phyloP scores from a whole-genome alignment of 1,140 invertebrate species.

The Orius insidiosus region DNA sequence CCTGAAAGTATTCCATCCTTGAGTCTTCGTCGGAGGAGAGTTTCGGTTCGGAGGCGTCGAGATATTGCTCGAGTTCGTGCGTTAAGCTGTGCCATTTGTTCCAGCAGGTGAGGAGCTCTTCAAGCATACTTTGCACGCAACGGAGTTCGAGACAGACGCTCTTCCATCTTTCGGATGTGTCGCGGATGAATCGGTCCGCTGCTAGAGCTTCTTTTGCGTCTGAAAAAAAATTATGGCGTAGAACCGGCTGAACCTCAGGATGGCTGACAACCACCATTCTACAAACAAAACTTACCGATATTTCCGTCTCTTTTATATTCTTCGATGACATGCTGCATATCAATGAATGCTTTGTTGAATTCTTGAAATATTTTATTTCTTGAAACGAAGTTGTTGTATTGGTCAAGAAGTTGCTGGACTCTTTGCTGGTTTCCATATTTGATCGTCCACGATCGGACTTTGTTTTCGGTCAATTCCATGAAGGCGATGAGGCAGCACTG shows the following conservation, averaged over 20 bases:
- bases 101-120: slow-evolving; percentile 80
- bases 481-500: slow-evolving; percentile 78
- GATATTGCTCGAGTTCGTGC: slow-evolving; percentile 60
- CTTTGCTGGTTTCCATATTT: slow-evolving; percentile 74
- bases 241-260: not conserved
- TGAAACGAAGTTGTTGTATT: slow-evolving; percentile 82
- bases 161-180: slow-evolving; percentile 76
- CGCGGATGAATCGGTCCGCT: slow-evolving; percentile 69
- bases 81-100: slow-evolving; percentile 55
- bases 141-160: slow-evolving; percentile 74
- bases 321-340: slow-evolving; percentile 80
- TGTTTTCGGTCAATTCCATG: slow-evolving; percentile 72
- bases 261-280: slow-evolving; percentile 1
- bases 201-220: slow-evolving; percentile 53
- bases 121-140: slow-evolving; percentile 72
- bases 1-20: slow-evolving; percentile 61
- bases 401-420: slow-evolving; percentile 64
- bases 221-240: slow-evolving; percentile 27
- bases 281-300: slow-evolving; percentile 45
- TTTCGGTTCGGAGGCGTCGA: slow-evolving; percentile 60
- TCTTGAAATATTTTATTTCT: slow-evolving; percentile 84
- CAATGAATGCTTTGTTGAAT: slow-evolving; percentile 78
- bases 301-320: slow-evolving; percentile 76
- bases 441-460: slow-evolving; percentile 69
- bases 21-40: slow-evolving; percentile 62